Percentiles rank a stretch among this genome's conserved stretches.
These are phyloP conservation scores for Atta cephalotes DNA, from an alignment of 1,140 invertebrate species.

Conservation along the genomic window DNA sequence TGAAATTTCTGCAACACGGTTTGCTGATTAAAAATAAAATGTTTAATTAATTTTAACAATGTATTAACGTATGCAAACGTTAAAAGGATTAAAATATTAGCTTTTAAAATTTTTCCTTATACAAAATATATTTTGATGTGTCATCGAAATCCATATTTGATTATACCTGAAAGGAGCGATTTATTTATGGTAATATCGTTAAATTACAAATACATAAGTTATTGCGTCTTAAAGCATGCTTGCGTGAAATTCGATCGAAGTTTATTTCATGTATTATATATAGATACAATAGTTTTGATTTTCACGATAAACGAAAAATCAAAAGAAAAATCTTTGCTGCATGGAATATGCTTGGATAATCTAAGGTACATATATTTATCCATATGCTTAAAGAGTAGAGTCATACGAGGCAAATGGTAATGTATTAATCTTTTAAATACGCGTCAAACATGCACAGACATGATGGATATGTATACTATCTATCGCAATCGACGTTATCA, in stretches of 20 bases:
- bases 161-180: neutral
- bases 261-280: constrained; percentile 15
- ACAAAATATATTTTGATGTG: neutral
- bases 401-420: neutral
- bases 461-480: constrained; percentile 15
- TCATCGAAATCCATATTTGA: neutral
- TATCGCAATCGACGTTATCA: constrained; percentile 58
- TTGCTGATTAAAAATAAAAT: neutral
- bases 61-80: neutral
- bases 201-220: neutral
- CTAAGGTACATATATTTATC: neutral
- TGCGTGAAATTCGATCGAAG: neutral
- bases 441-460: constrained; percentile 17
- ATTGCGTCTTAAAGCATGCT: neutral
- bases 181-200: no score
- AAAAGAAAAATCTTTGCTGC: neutral
- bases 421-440: constrained; percentile 66
- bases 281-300: neutral
- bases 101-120: neutral
- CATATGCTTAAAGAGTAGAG: neutral
- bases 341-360: neutral
- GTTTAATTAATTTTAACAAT: no score
- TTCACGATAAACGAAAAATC: neutral
- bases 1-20: neutral
- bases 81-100: neutral